These are phyloP conservation scores for Rhopalosiphum maidis DNA, from an alignment of 1,140 invertebrate genomes.

Conservation along the genomic window DNA sequence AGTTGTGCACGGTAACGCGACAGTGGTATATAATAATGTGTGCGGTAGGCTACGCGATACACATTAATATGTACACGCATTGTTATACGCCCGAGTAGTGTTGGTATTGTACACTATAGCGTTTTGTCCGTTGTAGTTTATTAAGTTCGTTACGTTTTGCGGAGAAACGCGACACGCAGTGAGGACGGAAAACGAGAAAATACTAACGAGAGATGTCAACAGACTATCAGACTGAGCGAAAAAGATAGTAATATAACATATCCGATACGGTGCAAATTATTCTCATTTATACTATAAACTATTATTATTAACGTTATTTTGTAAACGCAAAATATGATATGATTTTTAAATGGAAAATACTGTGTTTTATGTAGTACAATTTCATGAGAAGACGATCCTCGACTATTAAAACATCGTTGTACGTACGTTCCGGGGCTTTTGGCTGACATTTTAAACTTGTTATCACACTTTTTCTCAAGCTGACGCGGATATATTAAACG, in stretches of 20 bases:
- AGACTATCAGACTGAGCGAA: not conserved
- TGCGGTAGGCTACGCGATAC: too few relatives aligned
- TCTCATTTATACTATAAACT: not conserved
- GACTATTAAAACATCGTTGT: not conserved
- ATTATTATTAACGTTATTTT: too few relatives aligned
- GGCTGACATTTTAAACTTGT: not conserved
- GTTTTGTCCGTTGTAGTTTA: too few relatives aligned
- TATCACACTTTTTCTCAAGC: not conserved
- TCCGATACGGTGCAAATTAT: not conserved
- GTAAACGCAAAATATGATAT: not conserved
- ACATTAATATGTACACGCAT: too few relatives aligned
- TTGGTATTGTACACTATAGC: too few relatives aligned
- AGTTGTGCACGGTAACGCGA: too few relatives aligned
- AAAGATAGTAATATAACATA: not conserved
- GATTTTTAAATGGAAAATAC: not conserved
- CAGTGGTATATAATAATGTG: too few relatives aligned
- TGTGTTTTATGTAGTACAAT: not conserved
- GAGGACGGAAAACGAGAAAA: not conserved
- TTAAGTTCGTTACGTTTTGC: too few relatives aligned
- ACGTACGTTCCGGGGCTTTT: not conserved
- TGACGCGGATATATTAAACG: not conserved
- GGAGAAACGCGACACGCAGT: not conserved
- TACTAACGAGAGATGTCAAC: not conserved
- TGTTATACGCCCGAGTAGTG: too few relatives aligned
- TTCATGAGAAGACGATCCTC: not conserved